These are phyloP conservation scores for Drosophila pseudotakahashii DNA, from an alignment of 2,888 invertebrate genomes.

Conservation along the genomic window DNA sequence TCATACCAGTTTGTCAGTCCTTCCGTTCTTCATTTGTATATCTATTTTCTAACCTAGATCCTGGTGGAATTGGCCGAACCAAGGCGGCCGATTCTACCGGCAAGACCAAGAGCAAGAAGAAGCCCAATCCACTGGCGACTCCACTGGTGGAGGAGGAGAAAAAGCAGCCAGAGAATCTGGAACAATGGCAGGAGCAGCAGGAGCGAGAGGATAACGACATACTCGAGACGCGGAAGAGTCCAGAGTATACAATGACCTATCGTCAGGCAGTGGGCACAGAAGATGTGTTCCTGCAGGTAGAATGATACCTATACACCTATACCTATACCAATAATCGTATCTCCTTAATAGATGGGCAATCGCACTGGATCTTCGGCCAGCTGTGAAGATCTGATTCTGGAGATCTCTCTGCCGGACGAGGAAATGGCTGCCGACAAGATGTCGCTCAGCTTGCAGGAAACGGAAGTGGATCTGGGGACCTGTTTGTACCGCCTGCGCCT, in stretches of 20 bases:
- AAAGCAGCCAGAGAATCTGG: slow-evolving; percentile 62
- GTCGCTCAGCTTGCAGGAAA: slow-evolving; percentile 88
- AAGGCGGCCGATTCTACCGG: slow-evolving; percentile 12
- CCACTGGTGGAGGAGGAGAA: slow-evolving; percentile 53
- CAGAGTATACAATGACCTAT: slow-evolving; percentile 92
- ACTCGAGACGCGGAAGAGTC: slow-evolving; percentile 87
- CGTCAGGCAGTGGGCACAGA: slow-evolving; percentile 93
- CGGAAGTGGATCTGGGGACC: slow-evolving; percentile 87
- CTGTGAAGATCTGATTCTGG: slow-evolving; percentile 94
- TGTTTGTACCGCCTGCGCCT: slow-evolving; percentile 89
- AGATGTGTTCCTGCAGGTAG: slow-evolving; percentile 92
- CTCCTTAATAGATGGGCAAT: slow-evolving; percentile 88
- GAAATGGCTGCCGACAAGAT: slow-evolving; percentile 88
- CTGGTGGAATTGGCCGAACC: slow-evolving; percentile 83
- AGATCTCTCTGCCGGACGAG: slow-evolving; percentile 91
- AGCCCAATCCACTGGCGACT: slow-evolving; percentile 58
- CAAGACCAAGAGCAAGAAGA: slow-evolving; percentile 50
- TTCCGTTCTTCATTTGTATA: too few relatives aligned
- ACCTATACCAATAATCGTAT: too few relatives aligned
- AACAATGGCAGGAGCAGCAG: slow-evolving; percentile 84
- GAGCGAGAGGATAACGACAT: slow-evolving; percentile 86
- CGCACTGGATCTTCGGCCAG: slow-evolving; percentile 92
- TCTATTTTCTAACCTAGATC: too few relatives aligned
- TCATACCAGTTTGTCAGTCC: too few relatives aligned
- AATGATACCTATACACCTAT: neutral